Evolutionary conservation across 2,113 vertebrate species (phyloP), one percentile per base, ranked within the genome.

Genomic region (Corythornis cristatus): DNA sequence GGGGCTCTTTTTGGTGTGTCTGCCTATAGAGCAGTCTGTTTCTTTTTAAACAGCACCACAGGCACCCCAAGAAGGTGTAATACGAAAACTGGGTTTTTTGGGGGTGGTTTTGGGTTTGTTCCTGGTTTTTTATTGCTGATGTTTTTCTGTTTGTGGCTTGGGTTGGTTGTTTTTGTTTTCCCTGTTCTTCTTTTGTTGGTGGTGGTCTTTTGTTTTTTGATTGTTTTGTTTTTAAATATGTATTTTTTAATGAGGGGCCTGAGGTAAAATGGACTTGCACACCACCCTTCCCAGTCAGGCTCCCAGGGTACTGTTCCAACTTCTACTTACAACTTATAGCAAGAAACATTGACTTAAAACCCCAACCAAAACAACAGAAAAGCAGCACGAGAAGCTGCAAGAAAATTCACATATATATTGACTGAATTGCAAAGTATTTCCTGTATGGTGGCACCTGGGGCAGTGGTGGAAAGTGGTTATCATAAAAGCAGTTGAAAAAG

Each of bases 21-120:
- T 93, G 91, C 89, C 88, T 90, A 93, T 96, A 96, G 92, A 95
- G 96, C 95, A 92, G 83, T 83, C 93, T 95, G 90, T 95, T 96
- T 96, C 95, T 77, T 97, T 95, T 95, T 94, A 96, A 96, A 95
- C 83, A 96, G 88, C 85, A 80, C 83, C 86, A 84, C 3, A 81
- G 53, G 19, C 89, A 89, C 42, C 60, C 67, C 75, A 67, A 91
- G 71, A 93, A 95, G 77, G 84, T 88, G 71, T n/a, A 87, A 83
- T 82, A 77, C 20, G 67, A 90, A 86, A 93, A 18, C 5, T 37
- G 7, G 37, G 37, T 4, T 37, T 37, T 43, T 40, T 25, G 57
- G 17, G 18, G 31, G 15, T 17, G 12, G 14, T 15, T 58, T 37
- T 37, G 37, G 37, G 37, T 37, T 37, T 37, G 37, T 37, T 37